Conservation (phyloP, 2,888 invertebrate genomes). For the Lydus trimaculatus region DNA sequence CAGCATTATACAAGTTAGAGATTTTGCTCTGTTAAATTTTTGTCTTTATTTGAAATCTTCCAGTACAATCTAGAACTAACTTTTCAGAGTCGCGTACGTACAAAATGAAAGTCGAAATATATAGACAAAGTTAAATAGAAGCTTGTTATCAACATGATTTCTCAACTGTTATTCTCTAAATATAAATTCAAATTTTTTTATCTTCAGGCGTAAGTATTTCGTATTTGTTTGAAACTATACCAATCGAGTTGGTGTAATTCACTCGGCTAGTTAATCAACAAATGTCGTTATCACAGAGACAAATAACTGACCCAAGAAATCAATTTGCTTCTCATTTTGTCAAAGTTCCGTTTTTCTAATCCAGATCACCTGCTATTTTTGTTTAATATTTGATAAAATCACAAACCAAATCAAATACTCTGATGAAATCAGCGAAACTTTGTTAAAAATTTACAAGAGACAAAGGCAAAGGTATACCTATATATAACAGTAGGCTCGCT, state of each 20-base stretch:
- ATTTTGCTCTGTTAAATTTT: not conserved
- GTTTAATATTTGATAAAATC: not conserved
- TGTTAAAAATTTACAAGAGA: not conserved
- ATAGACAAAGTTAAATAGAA: too few species aligned
- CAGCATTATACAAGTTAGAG: not conserved
- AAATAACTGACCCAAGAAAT: slow-evolving; percentile 56
- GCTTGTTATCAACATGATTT: too few species aligned
- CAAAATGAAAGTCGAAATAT: not conserved
- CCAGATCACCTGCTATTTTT: not conserved
- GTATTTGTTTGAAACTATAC: slow-evolving; percentile 44
- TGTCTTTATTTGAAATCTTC: not conserved
- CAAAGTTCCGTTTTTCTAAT: slow-evolving; percentile 35
- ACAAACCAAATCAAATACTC: not conserved
- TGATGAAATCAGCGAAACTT: not conserved
- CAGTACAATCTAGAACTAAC: not conserved
- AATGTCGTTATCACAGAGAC: slow-evolving; percentile 47
- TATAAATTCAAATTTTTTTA: too few species aligned
- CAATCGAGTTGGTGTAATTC: slow-evolving; percentile 48
- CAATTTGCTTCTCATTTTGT: slow-evolving; percentile 53
- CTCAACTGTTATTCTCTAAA: too few species aligned
- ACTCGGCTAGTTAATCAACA: slow-evolving; percentile 50
- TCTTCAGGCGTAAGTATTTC: slow-evolving; percentile 27
- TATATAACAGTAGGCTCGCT: not conserved
- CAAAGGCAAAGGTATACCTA: not conserved
- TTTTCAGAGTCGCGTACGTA: not conserved